Evolutionary conservation across 2,888 invertebrate genomes (phyloP), one percentile per base, ranked within the genome.

Genomic region (Acanthoscelides obtectus): DNA sequence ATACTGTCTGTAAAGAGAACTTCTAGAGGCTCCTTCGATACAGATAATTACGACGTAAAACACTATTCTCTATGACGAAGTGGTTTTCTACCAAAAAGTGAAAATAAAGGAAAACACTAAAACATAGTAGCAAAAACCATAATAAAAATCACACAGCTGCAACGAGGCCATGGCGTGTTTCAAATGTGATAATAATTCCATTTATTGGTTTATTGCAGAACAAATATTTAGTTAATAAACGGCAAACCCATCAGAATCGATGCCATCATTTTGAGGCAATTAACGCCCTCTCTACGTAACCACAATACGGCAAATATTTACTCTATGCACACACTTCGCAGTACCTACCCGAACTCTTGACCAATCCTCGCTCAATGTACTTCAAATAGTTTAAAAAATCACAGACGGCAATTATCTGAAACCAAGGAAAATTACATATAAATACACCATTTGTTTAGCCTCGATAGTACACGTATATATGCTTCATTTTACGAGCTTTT

Each of bases 341-440:
- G 68, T 70, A 77, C 78, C 87, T 86, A 92, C 92, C 89, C 82
- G 91, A 90, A 83, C 91, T 91, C 86, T 93, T 93, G 68, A 94
- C 93, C 74, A 94, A 88, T 73, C 94, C 94, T 79, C 92, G 88
- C 81, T 92, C 90, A 75, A 94, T 90, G 83, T 94, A 94, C 78
- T 93, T 88, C 74, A 94, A 86, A 85, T 94, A 94, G 80, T 93
- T 93, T 79, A 92, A 89, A 85, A 93, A 93, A 86, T 94, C 93
- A 86, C 94, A 93, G 73, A 94, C 93, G 66, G 93, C 90, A 79
- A 91, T 92, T 79, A 94, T 92, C 94, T 94, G 87, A 22, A 87
- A 69, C 22, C 22, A 67, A 22, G 20, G 2, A 67, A 45, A 71
- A 66, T 27, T 45, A 22, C 25, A 45, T 25, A 27, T 22, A 20